phyloP scores from a whole-genome alignment of 2,797 vertebrate species.

The Microtus agrestis region DNA sequence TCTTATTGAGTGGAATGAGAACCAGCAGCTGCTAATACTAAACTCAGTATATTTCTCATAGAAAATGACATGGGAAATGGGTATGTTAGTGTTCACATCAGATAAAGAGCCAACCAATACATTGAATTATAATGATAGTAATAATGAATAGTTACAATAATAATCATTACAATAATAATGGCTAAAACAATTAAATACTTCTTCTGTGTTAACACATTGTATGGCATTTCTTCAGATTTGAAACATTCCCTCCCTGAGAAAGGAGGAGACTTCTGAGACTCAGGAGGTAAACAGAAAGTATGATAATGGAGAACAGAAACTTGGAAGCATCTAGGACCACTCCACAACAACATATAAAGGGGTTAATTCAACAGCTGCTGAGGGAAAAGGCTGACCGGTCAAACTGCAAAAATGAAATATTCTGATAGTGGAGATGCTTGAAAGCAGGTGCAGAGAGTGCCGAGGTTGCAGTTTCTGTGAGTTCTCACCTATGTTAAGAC shows the following conservation, averaged over 20 bases:
- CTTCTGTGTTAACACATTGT: not conserved
- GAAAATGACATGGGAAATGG: not conserved
- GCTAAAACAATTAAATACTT: not conserved
- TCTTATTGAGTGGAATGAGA: not conserved
- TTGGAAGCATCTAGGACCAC: not conserved
- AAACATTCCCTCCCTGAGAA: not conserved
- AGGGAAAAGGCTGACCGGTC: not conserved
- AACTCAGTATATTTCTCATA: constrained; percentile 11
- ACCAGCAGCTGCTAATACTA: not conserved
- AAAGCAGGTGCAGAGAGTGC: too few relatives aligned
- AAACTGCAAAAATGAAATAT: not conserved
- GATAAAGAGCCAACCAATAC: not conserved
- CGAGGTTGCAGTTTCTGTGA: too few relatives aligned
- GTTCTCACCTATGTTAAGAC: not conserved
- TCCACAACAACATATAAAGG: not conserved
- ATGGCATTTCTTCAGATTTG: not conserved
- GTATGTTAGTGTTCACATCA: not conserved
- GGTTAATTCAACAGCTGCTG: not conserved
- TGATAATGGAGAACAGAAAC: not conserved
- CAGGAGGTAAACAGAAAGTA: not conserved
- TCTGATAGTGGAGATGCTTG: not conserved
- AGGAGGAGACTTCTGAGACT: not conserved
- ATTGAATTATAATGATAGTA: not conserved
- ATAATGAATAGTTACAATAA: not conserved
- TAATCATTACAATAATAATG: not conserved